Evolutionary conservation across 2,888 invertebrate species (phyloP).

Genomic region (Drosophila eohydei): DNA sequence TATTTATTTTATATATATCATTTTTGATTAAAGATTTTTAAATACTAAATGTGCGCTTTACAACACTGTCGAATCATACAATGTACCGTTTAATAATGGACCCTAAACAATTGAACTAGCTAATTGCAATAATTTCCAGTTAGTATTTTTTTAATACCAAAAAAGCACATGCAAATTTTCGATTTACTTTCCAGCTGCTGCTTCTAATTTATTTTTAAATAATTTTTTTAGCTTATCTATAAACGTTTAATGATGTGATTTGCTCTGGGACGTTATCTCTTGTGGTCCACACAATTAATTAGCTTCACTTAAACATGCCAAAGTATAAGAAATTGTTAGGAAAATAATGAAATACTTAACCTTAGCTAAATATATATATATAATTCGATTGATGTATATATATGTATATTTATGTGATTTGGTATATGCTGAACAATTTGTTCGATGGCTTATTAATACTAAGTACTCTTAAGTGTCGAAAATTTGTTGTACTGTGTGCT

Average conservation of each 20-base stretch:
- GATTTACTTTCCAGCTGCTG: not conserved
- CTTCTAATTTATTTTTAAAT: not conserved
- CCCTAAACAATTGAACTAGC: slow-evolving; percentile 50
- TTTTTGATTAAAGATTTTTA: slow-evolving; percentile 26
- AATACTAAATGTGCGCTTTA: slow-evolving; percentile 24
- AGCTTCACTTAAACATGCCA: slow-evolving; percentile 42
- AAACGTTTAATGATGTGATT: slow-evolving; percentile 1
- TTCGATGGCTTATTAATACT: slow-evolving; percentile 18
- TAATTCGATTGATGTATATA: not conserved
- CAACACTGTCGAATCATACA: slow-evolving; percentile 19
- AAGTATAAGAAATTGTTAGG: slow-evolving; percentile 26
- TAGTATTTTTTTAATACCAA: not conserved
- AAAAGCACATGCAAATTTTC: slow-evolving; percentile 2
- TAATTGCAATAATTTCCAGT: slow-evolving; percentile 14
- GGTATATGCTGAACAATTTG: slow-evolving; percentile 18
- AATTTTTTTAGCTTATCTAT: slow-evolving; percentile 3
- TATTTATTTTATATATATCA: not conserved
- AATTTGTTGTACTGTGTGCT: slow-evolving; percentile 55
- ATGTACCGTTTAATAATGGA: slow-evolving; percentile 14
- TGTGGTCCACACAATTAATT: slow-evolving; percentile 7
- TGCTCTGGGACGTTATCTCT: slow-evolving; percentile 1
- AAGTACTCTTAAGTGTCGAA: slow-evolving; percentile 39
- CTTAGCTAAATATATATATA: slow-evolving; percentile 18
- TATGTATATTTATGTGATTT: not conserved
- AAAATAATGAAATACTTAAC: slow-evolving; percentile 44